These are phyloP conservation scores for Ornithorhynchus anatinus DNA, from an alignment of 2,113 vertebrate genomes.

Conservation along the genomic window DNA sequence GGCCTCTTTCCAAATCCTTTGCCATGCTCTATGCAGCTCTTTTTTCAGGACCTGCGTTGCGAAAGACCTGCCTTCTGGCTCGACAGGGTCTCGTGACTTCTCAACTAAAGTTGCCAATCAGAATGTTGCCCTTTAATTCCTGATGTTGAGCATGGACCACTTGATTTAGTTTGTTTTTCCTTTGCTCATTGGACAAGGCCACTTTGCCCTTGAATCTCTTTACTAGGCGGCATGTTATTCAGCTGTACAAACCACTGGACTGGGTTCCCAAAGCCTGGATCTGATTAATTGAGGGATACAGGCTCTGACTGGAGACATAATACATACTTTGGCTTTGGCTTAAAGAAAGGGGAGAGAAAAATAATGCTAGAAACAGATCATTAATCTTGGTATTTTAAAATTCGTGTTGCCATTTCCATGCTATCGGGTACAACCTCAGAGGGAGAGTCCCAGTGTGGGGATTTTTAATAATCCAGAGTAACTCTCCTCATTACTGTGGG, in stretches of 20 bases:
- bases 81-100: too few relatives aligned
- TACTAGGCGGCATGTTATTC: neutral
- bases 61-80: too few relatives aligned
- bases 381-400: neutral
- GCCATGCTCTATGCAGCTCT: too few relatives aligned
- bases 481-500: neutral
- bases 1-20: too few relatives aligned
- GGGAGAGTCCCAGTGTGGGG: neutral
- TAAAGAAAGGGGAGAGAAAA: too few relatives aligned
- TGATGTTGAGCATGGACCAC: too few relatives aligned
- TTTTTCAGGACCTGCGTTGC: too few relatives aligned
- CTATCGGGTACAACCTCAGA: neutral
- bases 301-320: neutral
- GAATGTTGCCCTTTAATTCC: too few relatives aligned
- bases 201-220: neutral
- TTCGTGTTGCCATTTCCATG: neutral
- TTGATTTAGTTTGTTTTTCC: neutral
- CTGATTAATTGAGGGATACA: conserved; percentile 6
- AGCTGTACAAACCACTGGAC: neutral
- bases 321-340: neutral
- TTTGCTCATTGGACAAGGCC: neutral
- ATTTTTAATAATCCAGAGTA: neutral
- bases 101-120: too few relatives aligned
- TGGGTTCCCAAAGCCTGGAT: neutral
- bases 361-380: neutral